phyloP scores from a whole-genome alignment of 2,888 invertebrate species.

The Elegia similella region DNA sequence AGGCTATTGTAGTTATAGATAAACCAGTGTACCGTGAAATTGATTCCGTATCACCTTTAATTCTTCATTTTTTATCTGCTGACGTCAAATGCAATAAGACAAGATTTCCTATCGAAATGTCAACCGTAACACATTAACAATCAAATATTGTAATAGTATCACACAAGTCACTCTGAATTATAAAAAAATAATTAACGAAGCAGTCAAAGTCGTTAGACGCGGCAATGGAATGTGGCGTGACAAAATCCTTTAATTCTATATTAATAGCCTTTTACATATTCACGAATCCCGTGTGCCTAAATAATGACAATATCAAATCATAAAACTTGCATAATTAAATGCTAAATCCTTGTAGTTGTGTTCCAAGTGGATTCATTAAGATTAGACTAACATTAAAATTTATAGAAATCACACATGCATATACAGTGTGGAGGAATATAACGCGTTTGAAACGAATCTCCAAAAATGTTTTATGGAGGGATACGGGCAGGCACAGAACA shows the following conservation, averaged over 20 bases:
- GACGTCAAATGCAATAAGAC: not conserved
- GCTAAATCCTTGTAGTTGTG: not conserved
- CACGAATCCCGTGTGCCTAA: not conserved
- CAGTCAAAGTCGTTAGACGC: conserved; percentile 10
- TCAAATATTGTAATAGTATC: not conserved
- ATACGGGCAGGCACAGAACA: conserved; percentile 23
- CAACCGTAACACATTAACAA: not conserved
- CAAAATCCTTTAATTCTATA: conserved; percentile 15
- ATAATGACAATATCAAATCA: not conserved
- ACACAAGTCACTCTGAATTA: conserved; percentile 6
- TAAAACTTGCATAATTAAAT: not conserved
- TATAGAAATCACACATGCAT: conserved; percentile 2
- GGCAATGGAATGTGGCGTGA: conserved; percentile 16
- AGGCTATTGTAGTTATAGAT: not conserved
- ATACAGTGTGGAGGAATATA: conserved; percentile 1
- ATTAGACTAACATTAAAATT: not conserved
- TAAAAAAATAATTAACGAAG: not conserved
- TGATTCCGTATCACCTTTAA: conserved; percentile 4
- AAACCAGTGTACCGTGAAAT: conserved; percentile 8
- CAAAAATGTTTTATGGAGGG: conserved; percentile 25
- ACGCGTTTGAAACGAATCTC: not conserved
- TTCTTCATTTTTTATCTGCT: not conserved
- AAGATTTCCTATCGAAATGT: not conserved
- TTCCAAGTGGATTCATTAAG: not conserved
- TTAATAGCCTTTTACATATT: conserved; percentile 8